Conservation (phyloP, 2,888 invertebrate species). For the Luffia ferchaultella region DNA sequence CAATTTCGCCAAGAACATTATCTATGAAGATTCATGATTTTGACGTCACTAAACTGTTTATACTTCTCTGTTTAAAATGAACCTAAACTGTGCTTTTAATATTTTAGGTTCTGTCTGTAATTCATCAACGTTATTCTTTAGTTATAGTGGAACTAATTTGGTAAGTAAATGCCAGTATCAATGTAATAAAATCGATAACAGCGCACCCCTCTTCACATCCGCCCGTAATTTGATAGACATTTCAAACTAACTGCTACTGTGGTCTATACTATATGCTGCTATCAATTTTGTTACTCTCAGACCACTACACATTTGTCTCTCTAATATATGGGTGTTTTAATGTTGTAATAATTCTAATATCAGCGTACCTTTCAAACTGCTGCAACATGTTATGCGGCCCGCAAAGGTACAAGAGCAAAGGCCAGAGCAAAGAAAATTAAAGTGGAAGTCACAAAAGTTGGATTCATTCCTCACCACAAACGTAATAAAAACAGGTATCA, state of each 20-base stretch:
- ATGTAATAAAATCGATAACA: neutral
- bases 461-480: constrained; percentile 76
- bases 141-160: constrained; percentile 29
- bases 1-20: too few relatives aligned
- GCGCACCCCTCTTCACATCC: neutral
- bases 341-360: too few relatives aligned
- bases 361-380: constrained; percentile 61
- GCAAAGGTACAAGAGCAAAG: constrained; percentile 84
- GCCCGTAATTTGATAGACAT: too few relatives aligned
- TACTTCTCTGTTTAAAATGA: too few relatives aligned
- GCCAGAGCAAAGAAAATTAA: constrained; percentile 80
- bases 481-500: constrained; percentile 65
- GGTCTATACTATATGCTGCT: too few relatives aligned
- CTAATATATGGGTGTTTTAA: too few relatives aligned
- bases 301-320: too few relatives aligned
- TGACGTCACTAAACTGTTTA: too few relatives aligned
- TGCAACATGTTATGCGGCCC: constrained; percentile 74
- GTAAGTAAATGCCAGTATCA: constrained; percentile 23
- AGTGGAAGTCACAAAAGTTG: constrained; percentile 77
- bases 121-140: constrained; percentile 29
- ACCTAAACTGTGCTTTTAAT: constrained; percentile 5
- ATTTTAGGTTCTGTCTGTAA: constrained; percentile 43
- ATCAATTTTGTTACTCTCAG: too few relatives aligned
- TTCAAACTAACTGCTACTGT: too few relatives aligned
- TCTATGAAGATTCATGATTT: too few relatives aligned